Evolutionary conservation across 2,888 invertebrate species (phyloP), one percentile per base, ranked within the genome.

Genomic region (Drosophila picticornis): DNA sequence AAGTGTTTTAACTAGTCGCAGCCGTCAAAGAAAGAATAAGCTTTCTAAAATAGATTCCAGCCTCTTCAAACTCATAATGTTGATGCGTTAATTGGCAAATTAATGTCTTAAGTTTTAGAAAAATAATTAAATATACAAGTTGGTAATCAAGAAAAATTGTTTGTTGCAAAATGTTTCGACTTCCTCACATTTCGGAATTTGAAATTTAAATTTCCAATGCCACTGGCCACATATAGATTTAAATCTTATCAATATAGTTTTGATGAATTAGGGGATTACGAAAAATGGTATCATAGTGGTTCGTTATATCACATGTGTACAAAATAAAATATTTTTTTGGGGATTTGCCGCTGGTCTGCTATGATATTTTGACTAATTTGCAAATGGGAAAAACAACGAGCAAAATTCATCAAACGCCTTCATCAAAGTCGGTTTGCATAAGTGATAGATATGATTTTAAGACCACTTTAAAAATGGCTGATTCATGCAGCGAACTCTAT

Each of bases 381-480:
- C 56, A 29, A 60, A 55, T 32, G 40, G 61, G 43, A 51, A 74
- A 73, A 74, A 46, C n/a, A 56, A 51, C 22, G 50, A 27, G 61
- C 36, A 66, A 89, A 87, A 84, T 89, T 84, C 82, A 80, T 84
- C 84, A 84, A 88, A 68, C 48, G 60, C 43, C 57, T 64, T 57
- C 58, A 69, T 38, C 70, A 76, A 81, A 79, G 58, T 62, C 72
- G 69, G 72, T 63, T 69, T 65, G 58, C 56, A 58, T 73, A 53
- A 29, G 31, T 84, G 90, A 84, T 89, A 71, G 75, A 84, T 84
- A 65, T 56, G 77, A 69, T 73, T 81, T 84, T 84, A 84, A 84
- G 70, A 55, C 80, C 65, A 34, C 63, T 59, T 74, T 46, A 76
- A 56, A 62, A 60, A 80, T 77, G 66, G 46, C 27, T 40, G n/a